Base-by-base conservation (phyloP, 2,888 invertebrate genomes). In the Diaperis boleti region DNA sequence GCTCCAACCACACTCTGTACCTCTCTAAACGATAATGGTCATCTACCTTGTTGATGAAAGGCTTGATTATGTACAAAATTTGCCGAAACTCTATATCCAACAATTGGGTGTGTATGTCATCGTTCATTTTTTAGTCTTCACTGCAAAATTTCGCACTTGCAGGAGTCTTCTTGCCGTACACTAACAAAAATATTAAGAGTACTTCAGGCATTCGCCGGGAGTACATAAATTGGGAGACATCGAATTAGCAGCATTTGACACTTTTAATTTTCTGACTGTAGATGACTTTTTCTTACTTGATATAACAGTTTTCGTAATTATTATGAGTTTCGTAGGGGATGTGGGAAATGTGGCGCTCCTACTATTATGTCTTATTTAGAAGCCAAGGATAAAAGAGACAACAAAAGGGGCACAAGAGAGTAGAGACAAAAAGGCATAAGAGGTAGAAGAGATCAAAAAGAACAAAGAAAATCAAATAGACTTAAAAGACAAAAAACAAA, bases 121-220 rank as follows among this genome's bases (percentile, higher is more conserved):
- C 61, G 20, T 41, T 29, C 22, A 22, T 35, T 7, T 15, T 22
- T 14, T 18, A 29, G 29, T 17, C 7, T n/a, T n/a, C 29, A 20
- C 15, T 39, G 3, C 18, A 18, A 15, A 37, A 2, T 31, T n/a
- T n/a, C n/a, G 11, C n/a, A 22, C 39, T 39, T n/a, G 11, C 15
- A 10, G 14, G 17, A 8, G 4, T 33, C n/a, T 37, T 37, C 11
- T 31, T 18, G 29, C 7, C 15, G 17, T 17, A 55, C 17, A 33
- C 7, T 4, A 49, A 59, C 59, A 31, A 41, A 56, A 56, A 44
- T 56, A 59, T 57, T 57, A n/a, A n/a, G n/a, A n/a, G n/a, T n/a
- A 8, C 10, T 18, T 22, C 10, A 47, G 56, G 56, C 35, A 14
- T 59, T 17, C 47, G 39, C 47, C 59, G 26, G 8, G 13, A 37